These are phyloP conservation scores for Caracal caracal DNA, from an alignment of 2,113 vertebrate genomes.

Conservation along the genomic window DNA sequence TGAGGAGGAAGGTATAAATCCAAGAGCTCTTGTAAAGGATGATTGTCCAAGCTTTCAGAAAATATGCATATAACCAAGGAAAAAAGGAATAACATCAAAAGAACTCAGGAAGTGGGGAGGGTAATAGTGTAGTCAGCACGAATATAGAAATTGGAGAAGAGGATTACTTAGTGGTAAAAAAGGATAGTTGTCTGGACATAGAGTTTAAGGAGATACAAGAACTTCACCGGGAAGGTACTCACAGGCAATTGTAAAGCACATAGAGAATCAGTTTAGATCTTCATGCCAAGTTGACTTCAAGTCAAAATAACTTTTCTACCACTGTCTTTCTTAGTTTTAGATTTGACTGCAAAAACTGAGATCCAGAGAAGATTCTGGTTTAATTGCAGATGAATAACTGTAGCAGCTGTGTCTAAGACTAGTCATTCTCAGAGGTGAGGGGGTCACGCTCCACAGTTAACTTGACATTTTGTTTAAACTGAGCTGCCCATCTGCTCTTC, in stretches of 20 bases:
- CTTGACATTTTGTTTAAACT: constrained; percentile 48
- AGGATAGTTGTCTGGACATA: background rate
- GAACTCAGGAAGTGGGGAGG: background rate
- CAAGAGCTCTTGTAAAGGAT: background rate
- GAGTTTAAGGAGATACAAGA: background rate
- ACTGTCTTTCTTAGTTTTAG: background rate
- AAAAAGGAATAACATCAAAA: background rate
- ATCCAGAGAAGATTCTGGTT: background rate
- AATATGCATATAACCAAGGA: background rate
- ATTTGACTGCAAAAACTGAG: background rate
- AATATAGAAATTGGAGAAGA: constrained; percentile 11
- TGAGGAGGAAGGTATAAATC: background rate
- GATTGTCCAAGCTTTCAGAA: background rate
- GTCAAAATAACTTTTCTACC: constrained; percentile 17
- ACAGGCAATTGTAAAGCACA: background rate
- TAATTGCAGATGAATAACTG: background rate
- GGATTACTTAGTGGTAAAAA: background rate
- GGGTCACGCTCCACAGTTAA: background rate
- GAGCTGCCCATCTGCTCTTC: constrained; percentile 62
- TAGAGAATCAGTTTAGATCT: constrained; percentile 16
- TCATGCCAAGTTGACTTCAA: background rate
- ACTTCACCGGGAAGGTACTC: background rate
- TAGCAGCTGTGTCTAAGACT: background rate
- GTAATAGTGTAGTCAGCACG: background rate
- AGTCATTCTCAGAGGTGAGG: background rate